These are phyloP conservation scores for Mythimna vitellina DNA, from an alignment of 2,888 invertebrate species.

Conservation along the genomic window DNA sequence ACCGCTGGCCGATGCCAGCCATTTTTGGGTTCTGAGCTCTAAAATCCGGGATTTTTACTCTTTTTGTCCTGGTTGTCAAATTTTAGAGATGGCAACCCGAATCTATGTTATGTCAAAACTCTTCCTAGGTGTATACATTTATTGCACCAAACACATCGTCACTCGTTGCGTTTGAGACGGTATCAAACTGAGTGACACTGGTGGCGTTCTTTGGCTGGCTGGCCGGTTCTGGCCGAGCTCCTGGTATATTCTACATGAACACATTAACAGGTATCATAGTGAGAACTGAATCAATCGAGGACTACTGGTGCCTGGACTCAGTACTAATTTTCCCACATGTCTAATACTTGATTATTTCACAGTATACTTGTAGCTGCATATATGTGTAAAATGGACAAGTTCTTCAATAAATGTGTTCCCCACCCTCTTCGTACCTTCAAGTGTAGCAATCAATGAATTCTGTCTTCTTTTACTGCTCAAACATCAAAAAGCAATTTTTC, in stretches of 20 bases:
- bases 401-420: neutral
- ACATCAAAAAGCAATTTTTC: constrained; percentile 36
- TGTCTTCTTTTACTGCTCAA: constrained; percentile 11
- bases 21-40: too few species aligned
- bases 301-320: neutral
- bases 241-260: neutral
- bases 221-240: neutral
- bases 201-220: neutral
- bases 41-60: too few species aligned
- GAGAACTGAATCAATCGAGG: neutral
- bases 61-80: too few species aligned
- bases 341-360: neutral
- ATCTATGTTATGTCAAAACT: neutral
- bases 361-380: too few species aligned
- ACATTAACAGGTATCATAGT: constrained; percentile 1
- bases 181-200: constrained; percentile 1
- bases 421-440: neutral
- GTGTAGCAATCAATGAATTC: neutral
- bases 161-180: neutral
- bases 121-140: neutral
- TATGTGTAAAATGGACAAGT: neutral
- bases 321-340: neutral
- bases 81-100: too few species aligned
- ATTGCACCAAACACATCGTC: neutral
- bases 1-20: too few species aligned